Base-by-base conservation (phyloP, 64 coral and sea anemone genomes). In the Exaiptasia diaphana region DNA sequence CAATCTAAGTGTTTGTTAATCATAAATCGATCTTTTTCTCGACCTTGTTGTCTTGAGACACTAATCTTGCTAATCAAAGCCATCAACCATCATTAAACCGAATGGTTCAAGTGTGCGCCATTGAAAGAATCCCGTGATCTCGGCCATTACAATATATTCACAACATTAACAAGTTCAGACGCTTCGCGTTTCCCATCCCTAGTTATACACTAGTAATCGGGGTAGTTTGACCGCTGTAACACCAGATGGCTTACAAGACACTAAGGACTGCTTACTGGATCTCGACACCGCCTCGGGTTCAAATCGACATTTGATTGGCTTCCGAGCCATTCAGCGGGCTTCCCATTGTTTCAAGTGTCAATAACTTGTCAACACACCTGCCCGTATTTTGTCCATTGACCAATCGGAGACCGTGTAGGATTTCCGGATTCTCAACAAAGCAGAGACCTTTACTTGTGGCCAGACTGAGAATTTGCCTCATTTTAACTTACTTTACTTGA, bases 21-120 rank as follows among this genome's bases (percentile, higher is more conserved):
- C 72, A 77, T 78, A 44, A 78, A 87, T 57, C 82, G 74, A 87
- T 75, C 74, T 87, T 73, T 73, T 87, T 87, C 44, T 78, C 72
- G 72, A 77, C 74, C 71, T 78, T 87, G 84, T 87, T 87, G 84
- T 87, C 84, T 75, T 78, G 50, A 77, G 45, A 86, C 71, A 77
- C 84, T 87, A 87, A 87, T 87, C 84, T 68, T 63, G 50, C 84
- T 87, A 87, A 87, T 87, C 82, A 85, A 85, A 85, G 49, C 82
- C 82, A 75, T 85, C 82, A 85, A 36, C 61, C 71, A 63, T 85
- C 82, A 75, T 85, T 74, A 85, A 73, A 73, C 53, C 73, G 69
- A 85, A 74, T 60, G 53, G 63, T 79, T 54, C 65, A 74, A 45
- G 58, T 61, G 65, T 69, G 28, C 61, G 54, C 82, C 82, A 85